Evolutionary conservation across 1,140 invertebrate genomes (phyloP), one percentile per base, ranked within the genome.

Genomic region (Capitella teleta): DNA sequence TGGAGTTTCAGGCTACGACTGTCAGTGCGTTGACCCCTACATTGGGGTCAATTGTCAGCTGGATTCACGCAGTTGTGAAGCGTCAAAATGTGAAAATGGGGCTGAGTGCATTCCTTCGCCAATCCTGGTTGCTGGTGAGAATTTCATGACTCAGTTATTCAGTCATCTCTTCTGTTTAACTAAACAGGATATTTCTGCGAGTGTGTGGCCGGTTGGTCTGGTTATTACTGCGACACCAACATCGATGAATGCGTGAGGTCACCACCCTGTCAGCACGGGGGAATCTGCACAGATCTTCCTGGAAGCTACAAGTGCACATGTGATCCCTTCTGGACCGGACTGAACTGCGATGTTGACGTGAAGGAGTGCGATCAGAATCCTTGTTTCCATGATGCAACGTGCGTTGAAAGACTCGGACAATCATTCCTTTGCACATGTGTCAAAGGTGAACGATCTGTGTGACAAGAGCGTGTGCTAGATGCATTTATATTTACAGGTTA

Each of bases 131-230:
- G 10, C 10, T n/a, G 12, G 10, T 41, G 10, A n/a, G 12, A 19
- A 8, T 41, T 10, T 12, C 18, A 41, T n/a, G 10, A 41, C 10
- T 10, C 10, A 41, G 10, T 14, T 41, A 41, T 41, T 41, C 8
- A 10, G 38, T 14, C 19, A n/a, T 14, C 14, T 21, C n/a, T 21
- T 21, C 16, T 19, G n/a, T 24, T 21, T 6, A 16, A n/a, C 16
- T 5, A 10, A 10, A 28, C 36, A 28, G 41, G 30, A 2, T 53
- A n/a, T 30, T 16, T n/a, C 3, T 58, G 56, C 47, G 25, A 42
- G 5, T 58, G 57, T 56, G 28, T 45, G 21, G 34, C n/a, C n/a
- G 44, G 30, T 3, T 58, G 52, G 50, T 45, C 44, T n/a, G 54
- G 54, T 24, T 16, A 24, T 3, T 32, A 24, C 24, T 53, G 52